Percentiles rank a stretch among this genome's conserved stretches.
Evolutionary conservation across 1,140 invertebrate genomes (phyloP).

Genomic region (Onthophagus taurus): DNA sequence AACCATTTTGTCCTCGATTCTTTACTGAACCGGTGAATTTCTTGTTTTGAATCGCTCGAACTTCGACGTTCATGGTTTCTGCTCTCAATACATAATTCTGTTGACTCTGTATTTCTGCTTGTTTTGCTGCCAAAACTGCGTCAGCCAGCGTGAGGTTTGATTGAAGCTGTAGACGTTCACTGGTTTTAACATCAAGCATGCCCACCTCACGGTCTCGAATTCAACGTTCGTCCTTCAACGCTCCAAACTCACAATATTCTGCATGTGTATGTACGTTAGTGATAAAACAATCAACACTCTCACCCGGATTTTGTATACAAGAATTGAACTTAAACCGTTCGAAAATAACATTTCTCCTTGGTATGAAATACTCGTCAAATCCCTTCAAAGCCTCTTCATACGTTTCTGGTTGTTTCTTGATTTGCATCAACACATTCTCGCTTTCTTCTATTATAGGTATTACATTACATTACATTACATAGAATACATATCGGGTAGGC

Average conservation of each 20-base stretch:
- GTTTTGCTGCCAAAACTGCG: constrained; percentile 16
- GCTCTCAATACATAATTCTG: constrained; percentile 14
- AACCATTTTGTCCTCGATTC: not conserved
- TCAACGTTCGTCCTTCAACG: constrained; percentile 29
- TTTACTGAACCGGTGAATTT: not conserved
- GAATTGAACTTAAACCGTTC: constrained; percentile 34
- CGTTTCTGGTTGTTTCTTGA: constrained; percentile 6
- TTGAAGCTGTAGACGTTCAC: constrained; percentile 24
- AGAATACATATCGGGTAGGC: too few species aligned
- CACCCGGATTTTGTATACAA: constrained; percentile 27
- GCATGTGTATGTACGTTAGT: constrained; percentile 31
- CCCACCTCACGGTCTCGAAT: constrained; percentile 35
- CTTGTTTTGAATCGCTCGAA: not conserved
- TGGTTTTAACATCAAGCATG: constrained; percentile 21
- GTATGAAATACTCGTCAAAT: constrained; percentile 32
- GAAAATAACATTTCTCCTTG: constrained; percentile 33
- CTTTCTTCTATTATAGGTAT: too few species aligned
- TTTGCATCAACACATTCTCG: too few species aligned
- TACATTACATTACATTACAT: too few species aligned
- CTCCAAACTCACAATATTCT: constrained; percentile 33
- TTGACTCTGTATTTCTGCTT: constrained; percentile 21
- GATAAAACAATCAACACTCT: constrained; percentile 35
- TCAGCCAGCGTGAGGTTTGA: constrained; percentile 19
- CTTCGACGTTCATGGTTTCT: not conserved
- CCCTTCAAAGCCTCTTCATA: constrained; percentile 19